phyloP scores from a whole-genome alignment of 2,113 vertebrate genomes.

The Anguilla japonica region DNA sequence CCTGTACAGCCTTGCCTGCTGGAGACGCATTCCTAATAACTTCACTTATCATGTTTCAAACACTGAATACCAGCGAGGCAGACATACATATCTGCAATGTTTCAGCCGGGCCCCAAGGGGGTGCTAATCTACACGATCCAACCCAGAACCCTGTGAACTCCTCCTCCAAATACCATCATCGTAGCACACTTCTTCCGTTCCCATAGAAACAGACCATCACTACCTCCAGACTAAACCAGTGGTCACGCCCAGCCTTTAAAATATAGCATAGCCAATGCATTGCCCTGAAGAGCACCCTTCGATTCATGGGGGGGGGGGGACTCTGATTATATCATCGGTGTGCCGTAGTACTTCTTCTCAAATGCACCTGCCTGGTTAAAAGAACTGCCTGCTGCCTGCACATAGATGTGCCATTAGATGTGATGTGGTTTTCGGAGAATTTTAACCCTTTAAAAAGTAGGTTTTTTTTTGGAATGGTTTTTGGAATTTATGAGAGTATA shows the following conservation, averaged over 20 bases:
- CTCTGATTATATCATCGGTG: neutral
- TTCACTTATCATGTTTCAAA: neutral
- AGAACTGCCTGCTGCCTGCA: too few relatives aligned
- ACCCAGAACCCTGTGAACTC: neutral
- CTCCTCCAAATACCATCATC: neutral
- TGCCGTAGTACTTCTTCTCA: neutral
- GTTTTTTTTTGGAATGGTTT: too few relatives aligned
- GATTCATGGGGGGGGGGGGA: neutral
- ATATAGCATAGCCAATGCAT: neutral
- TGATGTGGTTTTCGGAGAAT: too few relatives aligned
- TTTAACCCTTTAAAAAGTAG: too few relatives aligned
- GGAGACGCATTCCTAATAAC: neutral
- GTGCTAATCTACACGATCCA: neutral
- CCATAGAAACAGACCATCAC: slow-evolving; percentile 3
- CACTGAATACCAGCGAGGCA: neutral
- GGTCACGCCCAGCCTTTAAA: neutral
- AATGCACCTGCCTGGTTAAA: neutral
- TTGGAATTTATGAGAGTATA: too few relatives aligned
- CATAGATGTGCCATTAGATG: too few relatives aligned
- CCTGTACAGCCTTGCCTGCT: neutral
- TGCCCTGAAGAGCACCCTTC: neutral
- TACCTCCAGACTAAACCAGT: neutral
- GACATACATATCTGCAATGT: neutral
- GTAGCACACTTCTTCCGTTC: neutral
- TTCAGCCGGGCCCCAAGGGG: neutral